Evolutionary conservation across 1,140 invertebrate genomes (phyloP), one percentile per base, ranked within the genome.

Genomic region (Diploscapter pachys): DNA sequence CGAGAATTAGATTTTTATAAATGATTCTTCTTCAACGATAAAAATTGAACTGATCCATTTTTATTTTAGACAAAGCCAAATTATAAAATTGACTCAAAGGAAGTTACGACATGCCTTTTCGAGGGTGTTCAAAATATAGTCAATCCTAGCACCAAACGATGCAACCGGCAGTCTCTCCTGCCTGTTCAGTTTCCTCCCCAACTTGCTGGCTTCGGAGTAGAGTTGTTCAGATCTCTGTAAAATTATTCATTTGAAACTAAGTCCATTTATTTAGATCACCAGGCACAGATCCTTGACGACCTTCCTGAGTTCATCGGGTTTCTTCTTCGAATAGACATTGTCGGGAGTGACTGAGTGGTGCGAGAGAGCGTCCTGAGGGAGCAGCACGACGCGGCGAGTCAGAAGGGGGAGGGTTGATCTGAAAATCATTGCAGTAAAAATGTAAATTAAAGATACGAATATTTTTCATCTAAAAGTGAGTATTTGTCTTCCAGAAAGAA

Each of bases 361-460:
- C 3, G 54, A 63, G 64, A 78, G 71, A 9, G 77, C 55, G 73
- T 78, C 77, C 4, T 48, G 50, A 4, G 77, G 77, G 9, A 78
- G 69, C 54, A 78, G 63, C 4, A 78, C 77, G 52, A 78, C 61
- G 51, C 77, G 74, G 11, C 77, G 77, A 8, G 74, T 63, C 49
- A 78, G 57, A n/a, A 78, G 63, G 4, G 77, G 77, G 49, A 72
- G 71, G 11, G 77, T 78, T 8, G 77, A 72, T 63, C 74, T 75
- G 55, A 52, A 77, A 77, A n/a, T 13, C 2, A 2, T 9, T 8
- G 2, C 13, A 2, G 63, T 9, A 13, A 8, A 65, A 65, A 65
- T 2, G 13, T 2, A 65, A 65, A 65, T 9, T 65, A 8, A 8
- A 31, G 63, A 31, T 31, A 31, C 31, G 31, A 31, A 31, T 31